Percentiles rank a stretch among this genome's conserved stretches.
phyloP scores from a whole-genome alignment of 1,140 invertebrate genomes.

The Pomphorhynchus laevis region DNA sequence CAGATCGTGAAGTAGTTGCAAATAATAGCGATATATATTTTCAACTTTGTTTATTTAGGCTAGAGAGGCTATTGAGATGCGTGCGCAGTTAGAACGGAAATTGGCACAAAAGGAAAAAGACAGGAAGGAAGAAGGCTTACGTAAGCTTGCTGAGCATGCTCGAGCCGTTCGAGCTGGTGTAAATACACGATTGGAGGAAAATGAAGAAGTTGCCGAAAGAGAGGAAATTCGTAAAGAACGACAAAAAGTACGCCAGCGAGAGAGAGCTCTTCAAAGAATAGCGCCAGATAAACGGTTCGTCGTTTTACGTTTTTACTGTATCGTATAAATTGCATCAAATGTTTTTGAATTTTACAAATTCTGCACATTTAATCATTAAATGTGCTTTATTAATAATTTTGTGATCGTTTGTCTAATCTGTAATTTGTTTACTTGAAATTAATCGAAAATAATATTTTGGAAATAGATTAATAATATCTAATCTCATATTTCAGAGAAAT shows the following conservation, averaged over 20 bases:
- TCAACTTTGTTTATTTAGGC: constrained; percentile 22
- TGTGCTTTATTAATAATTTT: not conserved
- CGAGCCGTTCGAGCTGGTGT: constrained; percentile 61
- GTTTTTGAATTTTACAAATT: constrained; percentile 1
- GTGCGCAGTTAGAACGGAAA: constrained; percentile 73
- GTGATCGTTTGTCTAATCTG: not conserved
- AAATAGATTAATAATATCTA: no score
- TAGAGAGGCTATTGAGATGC: constrained; percentile 65
- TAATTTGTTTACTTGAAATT: no score
- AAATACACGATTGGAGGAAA: constrained; percentile 3
- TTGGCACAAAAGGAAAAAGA: constrained; percentile 87
- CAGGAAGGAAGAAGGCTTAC: constrained; percentile 70
- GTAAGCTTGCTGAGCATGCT: constrained; percentile 63
- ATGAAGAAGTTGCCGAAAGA: constrained; percentile 26
- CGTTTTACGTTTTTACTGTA: no score
- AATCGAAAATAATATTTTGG: no score
- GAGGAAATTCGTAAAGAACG: constrained; percentile 52
- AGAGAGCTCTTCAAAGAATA: constrained; percentile 55
- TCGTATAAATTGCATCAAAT: constrained; percentile 1
- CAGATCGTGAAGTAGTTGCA: constrained; percentile 41
- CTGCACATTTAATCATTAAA: constrained; percentile 3
- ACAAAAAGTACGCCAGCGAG: constrained; percentile 54
- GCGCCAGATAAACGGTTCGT: constrained; percentile 71
- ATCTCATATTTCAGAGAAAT: no score
- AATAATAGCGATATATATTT: not conserved